Percentiles rank a stretch among this genome's conserved stretches.
These are phyloP conservation scores for Drosophila navojoa DNA, from an alignment of 1,140 invertebrate species.

Conservation along the genomic window DNA sequence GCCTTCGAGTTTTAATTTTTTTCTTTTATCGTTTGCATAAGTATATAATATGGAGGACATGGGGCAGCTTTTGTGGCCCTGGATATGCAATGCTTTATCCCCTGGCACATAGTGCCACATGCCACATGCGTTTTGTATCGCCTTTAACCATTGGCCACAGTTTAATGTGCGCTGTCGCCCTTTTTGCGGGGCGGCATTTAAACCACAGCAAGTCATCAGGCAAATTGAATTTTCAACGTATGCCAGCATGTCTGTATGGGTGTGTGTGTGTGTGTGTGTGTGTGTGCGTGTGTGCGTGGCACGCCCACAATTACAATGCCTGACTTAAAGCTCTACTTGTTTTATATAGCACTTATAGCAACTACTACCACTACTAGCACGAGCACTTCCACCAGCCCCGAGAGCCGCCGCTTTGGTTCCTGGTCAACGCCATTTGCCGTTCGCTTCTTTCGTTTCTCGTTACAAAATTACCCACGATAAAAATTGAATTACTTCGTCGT, in stretches of 20 bases:
- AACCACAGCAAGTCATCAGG: constrained; percentile 82
- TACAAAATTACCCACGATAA: constrained; percentile 84
- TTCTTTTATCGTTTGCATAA: constrained; percentile 70
- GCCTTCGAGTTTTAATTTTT: constrained; percentile 16
- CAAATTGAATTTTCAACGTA: constrained; percentile 83
- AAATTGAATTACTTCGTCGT: constrained; percentile 83
- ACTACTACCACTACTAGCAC: constrained; percentile 1
- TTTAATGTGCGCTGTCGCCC: constrained; percentile 73
- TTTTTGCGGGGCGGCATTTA: constrained; percentile 73
- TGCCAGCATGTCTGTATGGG: constrained; percentile 58
- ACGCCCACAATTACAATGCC: constrained; percentile 35
- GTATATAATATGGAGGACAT: constrained; percentile 74
- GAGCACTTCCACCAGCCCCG: background rate
- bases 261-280: background rate
- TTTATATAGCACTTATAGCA: constrained; percentile 33
- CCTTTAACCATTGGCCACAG: constrained; percentile 51
- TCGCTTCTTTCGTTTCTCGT: constrained; percentile 78
- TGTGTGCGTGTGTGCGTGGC: constrained; percentile 8
- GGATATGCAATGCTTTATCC: constrained; percentile 25
- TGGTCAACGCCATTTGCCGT: constrained; percentile 46
- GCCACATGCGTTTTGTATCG: constrained; percentile 39
- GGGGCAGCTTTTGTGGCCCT: constrained; percentile 43
- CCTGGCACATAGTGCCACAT: constrained; percentile 23
- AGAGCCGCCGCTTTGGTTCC: background rate
- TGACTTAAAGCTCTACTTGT: constrained; percentile 48